phyloP scores from a whole-genome alignment of 2,113 vertebrate genomes.

The Brienomyrus brachyistius region DNA sequence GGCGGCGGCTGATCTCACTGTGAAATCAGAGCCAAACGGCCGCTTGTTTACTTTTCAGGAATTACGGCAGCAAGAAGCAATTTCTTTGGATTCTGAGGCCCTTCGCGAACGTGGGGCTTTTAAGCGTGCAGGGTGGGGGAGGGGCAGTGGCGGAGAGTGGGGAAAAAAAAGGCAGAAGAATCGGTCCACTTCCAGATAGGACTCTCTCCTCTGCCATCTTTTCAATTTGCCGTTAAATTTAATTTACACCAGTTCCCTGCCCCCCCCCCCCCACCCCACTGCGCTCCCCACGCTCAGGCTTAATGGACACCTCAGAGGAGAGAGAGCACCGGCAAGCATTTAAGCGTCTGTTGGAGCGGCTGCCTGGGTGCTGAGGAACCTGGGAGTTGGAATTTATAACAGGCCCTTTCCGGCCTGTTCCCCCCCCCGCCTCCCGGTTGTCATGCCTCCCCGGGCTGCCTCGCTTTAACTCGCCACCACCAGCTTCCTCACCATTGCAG shows the following conservation, averaged over 20 bases:
- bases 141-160: background rate
- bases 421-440: background rate
- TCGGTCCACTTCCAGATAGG: constrained; percentile 19
- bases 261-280: constrained; percentile 20
- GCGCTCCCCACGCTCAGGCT: constrained; percentile 9
- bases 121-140: background rate
- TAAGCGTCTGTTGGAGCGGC: constrained; percentile 11
- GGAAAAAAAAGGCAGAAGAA: background rate
- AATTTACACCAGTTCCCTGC: constrained; percentile 28
- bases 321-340: constrained; percentile 7
- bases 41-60: constrained; percentile 17
- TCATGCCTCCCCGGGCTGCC: background rate
- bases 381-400: constrained; percentile 21
- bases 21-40: background rate
- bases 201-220: constrained; percentile 32
- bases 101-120: constrained; percentile 4
- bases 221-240: constrained; percentile 37
- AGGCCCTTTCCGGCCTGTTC: background rate
- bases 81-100: constrained; percentile 16
- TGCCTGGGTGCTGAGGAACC: constrained; percentile 1
- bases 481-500: background rate
- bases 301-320: constrained; percentile 28
- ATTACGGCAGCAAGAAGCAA: constrained; percentile 7
- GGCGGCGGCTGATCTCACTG: background rate
- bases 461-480: background rate